Base-by-base conservation (phyloP, 2,113 vertebrate genomes). In the Pao palembangensis region DNA sequence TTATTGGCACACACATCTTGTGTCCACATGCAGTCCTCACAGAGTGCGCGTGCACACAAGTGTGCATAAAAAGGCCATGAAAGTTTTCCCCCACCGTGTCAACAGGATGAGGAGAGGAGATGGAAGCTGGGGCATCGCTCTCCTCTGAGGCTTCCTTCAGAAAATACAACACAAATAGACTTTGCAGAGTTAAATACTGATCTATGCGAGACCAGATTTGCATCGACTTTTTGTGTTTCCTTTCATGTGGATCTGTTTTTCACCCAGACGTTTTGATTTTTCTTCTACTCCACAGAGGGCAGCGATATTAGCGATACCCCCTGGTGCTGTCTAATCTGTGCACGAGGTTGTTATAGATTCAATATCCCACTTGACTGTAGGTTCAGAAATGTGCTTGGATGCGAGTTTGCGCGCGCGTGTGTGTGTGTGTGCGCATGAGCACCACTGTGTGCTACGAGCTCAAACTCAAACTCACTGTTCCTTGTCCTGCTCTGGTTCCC, bases 121-220 rank as follows among this genome's bases (percentile, higher is more conserved):
- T 73, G 70, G 71, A 73, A 70, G 80, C 68, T 59, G 66, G 70
- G 63, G 74, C 73, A 61, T 75, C 71, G 15, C 48, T 64, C 73
- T 83, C 76, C 74, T 79, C 49, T 66, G 68, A 78, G 84, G 86
- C 80, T 88, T 88, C 81, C 81, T 82, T 66, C 67, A 61, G 70
- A 81, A 84, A 84, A 85, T 68, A 78, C 70, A 76, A 48, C 58
- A 44, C 50, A 85, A 86, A 88, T 85, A 88, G 84, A 82, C 73
- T 56, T 68, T 60, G 56, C 49, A 0, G 49, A 73, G 70, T 65
- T 61, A 73, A 83, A 79, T 67, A 71, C 72, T 72, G 65, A 66
- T 68, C 10, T 71, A 44, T 56, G 21, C 20, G 25, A 23, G n/a
- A 53, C 10, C 3, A 63, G 61, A 69, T 80, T 79, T 83, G 68